These are phyloP conservation scores for Leptodactylus fuscus DNA, from an alignment of 2,113 vertebrate species.

Conservation along the genomic window DNA sequence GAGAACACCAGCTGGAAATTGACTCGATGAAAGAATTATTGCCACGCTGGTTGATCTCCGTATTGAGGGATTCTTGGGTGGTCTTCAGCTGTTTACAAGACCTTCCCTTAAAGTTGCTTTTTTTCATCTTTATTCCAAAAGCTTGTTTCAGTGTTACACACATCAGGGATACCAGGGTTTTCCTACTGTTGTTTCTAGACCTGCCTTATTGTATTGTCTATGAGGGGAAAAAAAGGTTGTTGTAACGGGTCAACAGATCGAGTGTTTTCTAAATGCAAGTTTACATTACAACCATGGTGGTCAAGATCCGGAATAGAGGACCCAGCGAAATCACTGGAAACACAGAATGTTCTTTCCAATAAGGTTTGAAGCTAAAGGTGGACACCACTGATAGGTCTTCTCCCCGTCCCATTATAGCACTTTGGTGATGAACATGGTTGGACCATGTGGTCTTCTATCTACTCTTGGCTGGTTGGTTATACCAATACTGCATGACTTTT, in stretches of 20 bases:
- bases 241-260: slow-evolving; percentile 36
- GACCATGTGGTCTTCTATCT: not conserved
- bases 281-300: slow-evolving; percentile 20
- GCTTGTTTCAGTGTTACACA: slow-evolving; percentile 58
- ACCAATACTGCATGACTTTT: not conserved
- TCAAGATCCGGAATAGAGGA: not conserved
- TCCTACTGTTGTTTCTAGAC: slow-evolving; percentile 35
- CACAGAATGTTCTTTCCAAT: slow-evolving; percentile 23
- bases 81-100: slow-evolving; percentile 23
- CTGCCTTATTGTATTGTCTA: slow-evolving; percentile 50
- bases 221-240: not conserved
- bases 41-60: not conserved
- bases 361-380: slow-evolving; percentile 55
- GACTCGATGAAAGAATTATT: not conserved
- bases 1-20: not conserved
- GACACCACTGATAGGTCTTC: slow-evolving; percentile 48
- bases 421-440: not conserved
- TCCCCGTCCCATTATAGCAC: not conserved
- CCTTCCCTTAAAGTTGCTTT: not conserved
- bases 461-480: not conserved
- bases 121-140: slow-evolving; percentile 15
- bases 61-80: slow-evolving; percentile 23
- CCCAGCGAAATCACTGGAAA: slow-evolving; percentile 38
- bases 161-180: slow-evolving; percentile 55
- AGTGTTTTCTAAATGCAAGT: not conserved